Conservation (phyloP, 2,888 invertebrate species). For the Phyllotreta striolata region DNA sequence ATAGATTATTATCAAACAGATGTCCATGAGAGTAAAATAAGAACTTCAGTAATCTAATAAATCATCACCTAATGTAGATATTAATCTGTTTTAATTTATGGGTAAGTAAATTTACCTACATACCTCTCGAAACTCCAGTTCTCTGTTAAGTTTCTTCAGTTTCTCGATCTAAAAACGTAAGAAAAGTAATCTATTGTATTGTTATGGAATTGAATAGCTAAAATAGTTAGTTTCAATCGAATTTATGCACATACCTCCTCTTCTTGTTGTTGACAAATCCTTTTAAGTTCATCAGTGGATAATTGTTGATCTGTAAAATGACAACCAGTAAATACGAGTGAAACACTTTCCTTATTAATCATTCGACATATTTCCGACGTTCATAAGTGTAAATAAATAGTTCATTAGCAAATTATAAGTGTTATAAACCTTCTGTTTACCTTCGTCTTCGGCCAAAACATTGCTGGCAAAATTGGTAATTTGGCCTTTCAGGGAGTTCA, state of each 20-base stretch:
- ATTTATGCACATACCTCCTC: constrained; percentile 64
- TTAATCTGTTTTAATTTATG: no score
- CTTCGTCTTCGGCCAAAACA: constrained; percentile 77
- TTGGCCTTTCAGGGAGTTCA: constrained; percentile 83
- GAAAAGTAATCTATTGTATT: background rate
- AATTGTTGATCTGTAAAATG: constrained; percentile 48
- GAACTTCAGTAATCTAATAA: no score
- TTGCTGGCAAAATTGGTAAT: constrained; percentile 88
- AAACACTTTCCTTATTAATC: background rate
- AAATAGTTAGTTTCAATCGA: background rate
- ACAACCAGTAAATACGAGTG: constrained; percentile 15
- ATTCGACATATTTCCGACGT: background rate
- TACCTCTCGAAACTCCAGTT: no score
- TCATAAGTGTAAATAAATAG: background rate
- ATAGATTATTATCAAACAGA: no score
- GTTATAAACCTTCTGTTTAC: constrained; percentile 53
- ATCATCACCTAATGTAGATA: no score
- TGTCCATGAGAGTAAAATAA: no score
- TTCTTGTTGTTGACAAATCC: constrained; percentile 67
- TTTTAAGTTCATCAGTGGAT: constrained; percentile 62
- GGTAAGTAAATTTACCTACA: no score
- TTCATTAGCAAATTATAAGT: constrained; percentile 29
- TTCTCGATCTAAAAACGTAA: constrained; percentile 1
- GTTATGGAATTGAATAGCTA: background rate
- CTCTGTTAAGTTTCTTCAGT: background rate